Percentiles rank a stretch among this genome's conserved stretches.
phyloP scores from a whole-genome alignment of 2,888 invertebrate species.

The Synergus japonicus region DNA sequence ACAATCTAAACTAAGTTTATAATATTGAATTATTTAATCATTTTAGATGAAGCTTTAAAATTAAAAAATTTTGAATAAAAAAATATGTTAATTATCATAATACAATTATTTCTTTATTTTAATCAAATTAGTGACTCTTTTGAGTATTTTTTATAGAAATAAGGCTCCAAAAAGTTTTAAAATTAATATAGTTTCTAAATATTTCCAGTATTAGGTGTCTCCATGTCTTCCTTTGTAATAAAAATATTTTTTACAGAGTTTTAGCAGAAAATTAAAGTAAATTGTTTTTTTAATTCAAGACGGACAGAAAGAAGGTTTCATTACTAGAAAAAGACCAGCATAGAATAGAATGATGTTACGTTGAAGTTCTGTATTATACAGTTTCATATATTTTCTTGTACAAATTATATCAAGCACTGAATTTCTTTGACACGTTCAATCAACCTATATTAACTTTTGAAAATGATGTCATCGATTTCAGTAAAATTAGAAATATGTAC shows the following conservation, averaged over 20 bases:
- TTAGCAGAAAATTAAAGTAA: slow-evolving; percentile 14
- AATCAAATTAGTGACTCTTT: too few species aligned
- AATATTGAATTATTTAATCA: neutral
- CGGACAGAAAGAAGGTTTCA: slow-evolving; percentile 14
- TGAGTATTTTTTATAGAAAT: neutral
- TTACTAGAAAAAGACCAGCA: slow-evolving; percentile 15
- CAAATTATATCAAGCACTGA: slow-evolving; percentile 22
- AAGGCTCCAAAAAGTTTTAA: neutral
- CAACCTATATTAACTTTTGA: neutral
- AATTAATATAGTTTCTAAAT: neutral
- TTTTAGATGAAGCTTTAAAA: neutral
- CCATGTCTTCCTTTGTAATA: neutral
- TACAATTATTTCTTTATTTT: too few species aligned
- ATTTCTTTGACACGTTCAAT: slow-evolving; percentile 8
- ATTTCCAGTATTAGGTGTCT: slow-evolving; percentile 8
- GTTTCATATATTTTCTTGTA: slow-evolving; percentile 27
- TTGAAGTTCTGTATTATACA: slow-evolving; percentile 14
- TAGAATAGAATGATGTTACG: neutral
- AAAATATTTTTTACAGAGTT: neutral
- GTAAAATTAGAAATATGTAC: neutral
- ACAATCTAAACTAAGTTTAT: neutral
- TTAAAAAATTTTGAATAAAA: neutral
- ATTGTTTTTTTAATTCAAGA: neutral
- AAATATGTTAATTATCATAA: too few species aligned
- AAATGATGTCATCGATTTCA: neutral